phyloP scores from a whole-genome alignment of 64 coral and sea anemone species.

The Dendronephthya gigantea region DNA sequence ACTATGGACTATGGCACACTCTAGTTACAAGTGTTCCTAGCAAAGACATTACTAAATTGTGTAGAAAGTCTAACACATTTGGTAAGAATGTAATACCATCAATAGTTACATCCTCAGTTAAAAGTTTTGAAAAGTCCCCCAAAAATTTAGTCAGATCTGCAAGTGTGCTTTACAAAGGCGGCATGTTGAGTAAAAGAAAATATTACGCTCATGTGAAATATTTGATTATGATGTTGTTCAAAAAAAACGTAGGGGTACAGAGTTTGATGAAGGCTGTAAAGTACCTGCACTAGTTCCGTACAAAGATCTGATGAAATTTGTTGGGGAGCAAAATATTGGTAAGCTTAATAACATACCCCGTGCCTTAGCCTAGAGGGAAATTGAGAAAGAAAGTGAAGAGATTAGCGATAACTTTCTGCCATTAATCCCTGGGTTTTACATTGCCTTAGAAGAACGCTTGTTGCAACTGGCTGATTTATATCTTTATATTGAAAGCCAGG shows the following conservation, averaged over 20 bases:
- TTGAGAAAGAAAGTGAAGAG: constrained; percentile 49
- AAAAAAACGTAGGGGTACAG: constrained; percentile 43
- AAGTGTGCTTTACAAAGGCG: constrained; percentile 34
- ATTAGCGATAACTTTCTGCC: constrained; percentile 34
- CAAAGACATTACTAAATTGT: constrained; percentile 17
- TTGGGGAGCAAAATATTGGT: constrained; percentile 56
- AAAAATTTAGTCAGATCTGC: constrained; percentile 46
- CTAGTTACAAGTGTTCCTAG: not conserved
- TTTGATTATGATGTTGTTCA: constrained; percentile 18
- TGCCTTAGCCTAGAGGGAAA: constrained; percentile 38
- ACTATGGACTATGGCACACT: constrained; percentile 32
- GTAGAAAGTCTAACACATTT: not conserved
- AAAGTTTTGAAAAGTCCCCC: constrained; percentile 23
- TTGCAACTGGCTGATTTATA: constrained; percentile 35
- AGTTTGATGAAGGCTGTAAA: constrained; percentile 58
- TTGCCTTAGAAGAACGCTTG: constrained; percentile 39
- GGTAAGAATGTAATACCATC: not conserved
- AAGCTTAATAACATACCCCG: constrained; percentile 55
- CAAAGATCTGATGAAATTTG: constrained; percentile 64
- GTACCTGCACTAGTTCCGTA: constrained; percentile 55
- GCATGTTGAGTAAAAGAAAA: constrained; percentile 44
- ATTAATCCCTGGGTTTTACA: constrained; percentile 41
- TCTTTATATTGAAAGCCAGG: constrained; percentile 33
- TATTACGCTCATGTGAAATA: constrained; percentile 32
- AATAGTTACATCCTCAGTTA: constrained; percentile 16